Evolutionary conservation across 2,888 invertebrate species (phyloP), one percentile per base, ranked within the genome.

Genomic region (Drosophila subquinaria): DNA sequence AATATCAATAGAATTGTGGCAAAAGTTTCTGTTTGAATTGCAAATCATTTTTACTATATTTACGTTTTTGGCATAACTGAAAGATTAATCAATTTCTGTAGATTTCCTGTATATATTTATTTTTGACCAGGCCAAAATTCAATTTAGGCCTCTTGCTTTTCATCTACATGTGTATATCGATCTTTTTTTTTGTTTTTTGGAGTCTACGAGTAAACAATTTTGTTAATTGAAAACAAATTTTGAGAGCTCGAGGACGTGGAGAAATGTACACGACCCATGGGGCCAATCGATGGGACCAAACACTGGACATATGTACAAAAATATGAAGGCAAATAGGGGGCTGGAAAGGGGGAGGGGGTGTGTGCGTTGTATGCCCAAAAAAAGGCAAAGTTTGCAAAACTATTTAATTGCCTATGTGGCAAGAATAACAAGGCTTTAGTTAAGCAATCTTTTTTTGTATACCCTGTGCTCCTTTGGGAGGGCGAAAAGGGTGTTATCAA

Each of bases 201-300:
- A 27, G 23, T 20, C 50, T 23, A 15, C 68, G 69, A 65, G 79
- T 68, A 76, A 76, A 79, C 81, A 73, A 73, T 79, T 88, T 86
- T 88, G 85, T 85, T 86, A 86, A 86, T 86, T 86, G 88, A 89
- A 86, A 86, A 78, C 82, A 82, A 85, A 88, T 85, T 86, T 88
- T 35, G 73, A 56, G 59, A 53, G 57, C 23, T 50, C 30, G 40
- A 63, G 52, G 50, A 63, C 40, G 47, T 42, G 33, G 17, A 38
- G 27, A 42, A 47, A 33, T 42, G 45, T 48, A 45, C 35, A 63
- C 57, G 61, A 56, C 79, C 70, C 70, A 9, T 51, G 75, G 66
- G 71, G 51, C 48, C 64, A 75, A 68, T 68, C 67, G 50, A 50
- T 61, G 63, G 57, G 42, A 23, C 53, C 52, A 70, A 74, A 62